These are phyloP conservation scores for Gortyna flavago DNA, from an alignment of 2,888 invertebrate genomes.

Conservation along the genomic window DNA sequence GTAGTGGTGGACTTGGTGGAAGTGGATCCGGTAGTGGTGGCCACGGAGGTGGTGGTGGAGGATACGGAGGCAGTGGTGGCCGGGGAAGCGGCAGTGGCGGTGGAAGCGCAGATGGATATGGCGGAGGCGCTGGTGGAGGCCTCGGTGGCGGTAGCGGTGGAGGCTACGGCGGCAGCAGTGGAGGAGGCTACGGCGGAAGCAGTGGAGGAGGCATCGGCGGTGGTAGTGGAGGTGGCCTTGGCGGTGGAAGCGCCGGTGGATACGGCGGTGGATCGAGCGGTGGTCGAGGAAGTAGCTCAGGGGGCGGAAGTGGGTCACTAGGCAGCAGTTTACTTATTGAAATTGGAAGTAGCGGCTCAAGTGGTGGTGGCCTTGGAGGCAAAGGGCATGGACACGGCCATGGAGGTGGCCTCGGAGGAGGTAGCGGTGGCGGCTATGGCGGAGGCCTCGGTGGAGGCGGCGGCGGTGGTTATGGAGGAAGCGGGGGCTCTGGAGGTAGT, in stretches of 20 bases:
- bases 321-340: constrained; percentile 59
- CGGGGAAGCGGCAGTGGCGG: constrained; percentile 50
- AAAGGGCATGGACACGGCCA: constrained; percentile 67
- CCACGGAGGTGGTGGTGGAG: constrained; percentile 11
- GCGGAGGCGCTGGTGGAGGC: constrained; percentile 28
- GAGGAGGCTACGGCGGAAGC: background rate
- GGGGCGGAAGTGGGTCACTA: constrained; percentile 37
- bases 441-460: constrained; percentile 62
- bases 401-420: constrained; percentile 71
- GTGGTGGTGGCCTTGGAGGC: constrained; percentile 1
- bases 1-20: constrained; percentile 64
- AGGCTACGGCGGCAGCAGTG: background rate
- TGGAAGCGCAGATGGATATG: constrained; percentile 8
- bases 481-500: constrained; percentile 37
- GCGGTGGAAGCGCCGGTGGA: constrained; percentile 55
- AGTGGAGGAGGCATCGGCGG: constrained; percentile 19
- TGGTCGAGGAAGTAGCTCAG: constrained; percentile 51
- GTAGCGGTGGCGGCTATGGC: constrained; percentile 73
- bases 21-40: constrained; percentile 43
- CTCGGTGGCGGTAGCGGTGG: constrained; percentile 40
- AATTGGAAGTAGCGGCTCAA: constrained; percentile 55
- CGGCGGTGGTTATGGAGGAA: constrained; percentile 55
- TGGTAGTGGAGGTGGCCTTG: constrained; percentile 53
- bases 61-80: constrained; percentile 33
- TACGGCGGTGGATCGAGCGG: constrained; percentile 49